Percentiles rank a stretch among this genome's conserved stretches.
phyloP scores from a whole-genome alignment of 2,888 invertebrate species.

The Tupiocoris notatus region DNA sequence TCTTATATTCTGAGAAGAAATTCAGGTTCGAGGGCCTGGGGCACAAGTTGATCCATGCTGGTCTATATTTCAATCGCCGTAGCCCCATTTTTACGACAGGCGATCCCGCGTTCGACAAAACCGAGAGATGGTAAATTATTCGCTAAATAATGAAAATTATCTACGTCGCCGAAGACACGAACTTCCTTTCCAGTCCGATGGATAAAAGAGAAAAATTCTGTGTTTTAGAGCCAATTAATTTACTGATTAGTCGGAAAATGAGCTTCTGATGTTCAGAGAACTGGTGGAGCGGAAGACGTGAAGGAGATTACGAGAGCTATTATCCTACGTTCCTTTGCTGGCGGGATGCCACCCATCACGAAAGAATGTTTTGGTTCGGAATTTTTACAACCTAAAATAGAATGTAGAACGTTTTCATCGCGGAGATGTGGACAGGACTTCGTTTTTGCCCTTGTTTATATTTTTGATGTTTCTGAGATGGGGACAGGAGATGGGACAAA shows the following conservation, averaged over 20 bases:
- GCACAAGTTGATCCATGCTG: too few species aligned
- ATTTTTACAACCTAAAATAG: not conserved
- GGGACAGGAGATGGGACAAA: not conserved
- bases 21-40: too few species aligned
- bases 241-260: not conserved
- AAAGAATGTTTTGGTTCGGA: slow-evolving; percentile 2
- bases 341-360: slow-evolving; percentile 15
- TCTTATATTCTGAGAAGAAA: too few species aligned
- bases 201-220: not conserved
- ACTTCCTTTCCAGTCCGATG: not conserved
- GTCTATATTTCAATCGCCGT: too few species aligned
- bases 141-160: not conserved
- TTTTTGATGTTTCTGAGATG: not conserved
- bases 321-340: not conserved
- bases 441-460: not conserved
- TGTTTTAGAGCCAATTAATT: not conserved
- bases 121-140: not conserved
- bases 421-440: not conserved
- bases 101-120: not conserved
- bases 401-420: not conserved
- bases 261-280: not conserved
- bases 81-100: not conserved
- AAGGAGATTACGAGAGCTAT: not conserved
- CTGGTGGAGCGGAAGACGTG: not conserved
- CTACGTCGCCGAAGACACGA: not conserved